A percentile compares a stretch with the other conserved stretches of the same genome.
phyloP scores from a whole-genome alignment of 1,140 invertebrate species.

The Coenobita brevimanus region DNA sequence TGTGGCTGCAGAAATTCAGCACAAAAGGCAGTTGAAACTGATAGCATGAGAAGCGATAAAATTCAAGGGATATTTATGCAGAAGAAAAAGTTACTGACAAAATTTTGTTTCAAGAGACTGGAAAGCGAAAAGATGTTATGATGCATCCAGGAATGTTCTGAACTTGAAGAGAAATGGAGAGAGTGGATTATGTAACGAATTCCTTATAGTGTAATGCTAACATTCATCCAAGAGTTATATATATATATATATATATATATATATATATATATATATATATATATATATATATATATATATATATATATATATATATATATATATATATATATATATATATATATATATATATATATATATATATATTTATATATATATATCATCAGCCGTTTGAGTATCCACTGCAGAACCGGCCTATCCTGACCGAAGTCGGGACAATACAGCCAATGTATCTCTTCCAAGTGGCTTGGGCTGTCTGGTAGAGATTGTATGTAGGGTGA shows the following conservation, averaged over 20 bases:
- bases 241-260: constrained; percentile 24
- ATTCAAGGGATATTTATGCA: no score
- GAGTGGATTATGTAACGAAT: background rate
- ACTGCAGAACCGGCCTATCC: no score
- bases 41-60: no score
- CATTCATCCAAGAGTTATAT: background rate
- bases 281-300: background rate
- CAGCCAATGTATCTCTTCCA: no score
- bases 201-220: background rate
- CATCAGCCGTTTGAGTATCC: no score
- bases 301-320: background rate
- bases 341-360: constrained; percentile 20
- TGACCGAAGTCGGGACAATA: no score
- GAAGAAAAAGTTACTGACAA: no score
- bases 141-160: background rate
- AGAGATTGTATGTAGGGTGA: no score
- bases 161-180: background rate
- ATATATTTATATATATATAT: constrained; percentile 23
- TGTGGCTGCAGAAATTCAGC: no score
- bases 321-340: constrained; percentile 21
- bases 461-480: no score
- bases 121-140: background rate
- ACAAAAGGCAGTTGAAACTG: no score
- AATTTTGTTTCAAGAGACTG: background rate
- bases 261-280: background rate